These are phyloP conservation scores for Masnerella sp. DNA, from an alignment of 2,888 invertebrate species.

Conservation along the genomic window DNA sequence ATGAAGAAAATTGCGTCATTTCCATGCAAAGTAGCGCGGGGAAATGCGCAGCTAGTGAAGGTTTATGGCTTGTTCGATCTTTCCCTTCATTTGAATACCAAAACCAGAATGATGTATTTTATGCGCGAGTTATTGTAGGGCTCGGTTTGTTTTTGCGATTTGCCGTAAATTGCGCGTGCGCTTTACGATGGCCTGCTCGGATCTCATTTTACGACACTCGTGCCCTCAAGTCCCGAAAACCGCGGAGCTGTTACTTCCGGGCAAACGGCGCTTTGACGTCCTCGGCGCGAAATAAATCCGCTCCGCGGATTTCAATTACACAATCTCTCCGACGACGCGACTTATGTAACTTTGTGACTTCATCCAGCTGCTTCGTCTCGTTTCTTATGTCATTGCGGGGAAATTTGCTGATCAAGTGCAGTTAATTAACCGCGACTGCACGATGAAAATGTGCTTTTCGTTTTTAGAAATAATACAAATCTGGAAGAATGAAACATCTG, in stretches of 20 bases:
- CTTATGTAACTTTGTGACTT: slow-evolving; percentile 18
- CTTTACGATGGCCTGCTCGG: slow-evolving; percentile 27
- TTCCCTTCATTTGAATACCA: slow-evolving; percentile 38
- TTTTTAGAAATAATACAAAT: no score
- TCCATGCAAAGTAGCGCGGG: slow-evolving; percentile 7
- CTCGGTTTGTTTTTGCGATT: slow-evolving; percentile 41
- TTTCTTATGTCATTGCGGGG: slow-evolving; percentile 27
- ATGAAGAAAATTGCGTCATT: slow-evolving; percentile 29
- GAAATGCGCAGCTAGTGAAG: slow-evolving; percentile 1
- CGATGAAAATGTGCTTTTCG: no score
- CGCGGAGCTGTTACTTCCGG: slow-evolving; percentile 15
- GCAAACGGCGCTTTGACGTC: slow-evolving; percentile 8
- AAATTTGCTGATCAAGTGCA: no score
- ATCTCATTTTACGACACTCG: slow-evolving; percentile 30
- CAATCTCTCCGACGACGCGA: slow-evolving; percentile 1
- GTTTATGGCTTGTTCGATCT: slow-evolving; percentile 47
- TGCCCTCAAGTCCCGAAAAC: slow-evolving; percentile 16
- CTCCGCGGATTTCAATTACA: slow-evolving; percentile 20
- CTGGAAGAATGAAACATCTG: no score
- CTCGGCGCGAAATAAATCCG: slow-evolving; percentile 13
- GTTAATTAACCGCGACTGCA: not conserved
- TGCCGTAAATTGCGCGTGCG: slow-evolving; percentile 26
- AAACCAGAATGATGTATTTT: slow-evolving; percentile 42
- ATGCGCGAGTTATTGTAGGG: slow-evolving; percentile 43
- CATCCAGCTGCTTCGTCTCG: not conserved